Conservation (phyloP, 2,797 vertebrate species). For the Diceros bicornis region DNA sequence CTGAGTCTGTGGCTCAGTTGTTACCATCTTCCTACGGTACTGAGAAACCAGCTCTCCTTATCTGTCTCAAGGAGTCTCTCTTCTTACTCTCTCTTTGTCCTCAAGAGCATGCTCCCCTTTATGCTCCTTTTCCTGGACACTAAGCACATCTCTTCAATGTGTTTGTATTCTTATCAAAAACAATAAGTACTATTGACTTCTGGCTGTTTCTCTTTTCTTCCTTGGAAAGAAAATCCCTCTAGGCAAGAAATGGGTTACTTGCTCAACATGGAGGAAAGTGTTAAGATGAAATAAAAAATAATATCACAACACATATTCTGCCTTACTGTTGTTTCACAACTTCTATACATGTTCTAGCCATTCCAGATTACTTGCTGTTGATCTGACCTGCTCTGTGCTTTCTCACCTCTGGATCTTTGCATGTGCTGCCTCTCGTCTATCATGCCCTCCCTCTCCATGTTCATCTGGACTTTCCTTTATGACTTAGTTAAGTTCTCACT, state of each 20-base stretch:
- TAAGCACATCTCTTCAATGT: neutral
- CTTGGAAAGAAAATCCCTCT: neutral
- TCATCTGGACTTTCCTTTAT: neutral
- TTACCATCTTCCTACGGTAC: neutral
- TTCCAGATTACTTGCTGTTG: neutral
- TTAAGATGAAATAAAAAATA: conserved; percentile 3
- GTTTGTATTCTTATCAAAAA: neutral
- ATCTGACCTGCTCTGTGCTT: neutral
- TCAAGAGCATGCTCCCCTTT: neutral
- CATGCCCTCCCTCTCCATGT: neutral
- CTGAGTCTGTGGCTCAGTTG: neutral
- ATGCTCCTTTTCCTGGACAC: neutral
- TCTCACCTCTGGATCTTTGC: neutral
- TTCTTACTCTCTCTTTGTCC: neutral
- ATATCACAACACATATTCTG: neutral
- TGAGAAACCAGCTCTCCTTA: neutral
- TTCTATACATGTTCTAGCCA: neutral
- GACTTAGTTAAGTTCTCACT: neutral
- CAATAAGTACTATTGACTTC: neutral
- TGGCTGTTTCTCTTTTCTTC: neutral
- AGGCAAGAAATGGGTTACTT: conserved; percentile 24
- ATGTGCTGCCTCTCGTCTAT: neutral
- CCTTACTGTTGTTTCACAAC: neutral
- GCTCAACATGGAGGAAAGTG: neutral
- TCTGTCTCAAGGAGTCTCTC: neutral